Conservation (phyloP, 2,888 invertebrate genomes). For the Alloplasta piceator region DNA sequence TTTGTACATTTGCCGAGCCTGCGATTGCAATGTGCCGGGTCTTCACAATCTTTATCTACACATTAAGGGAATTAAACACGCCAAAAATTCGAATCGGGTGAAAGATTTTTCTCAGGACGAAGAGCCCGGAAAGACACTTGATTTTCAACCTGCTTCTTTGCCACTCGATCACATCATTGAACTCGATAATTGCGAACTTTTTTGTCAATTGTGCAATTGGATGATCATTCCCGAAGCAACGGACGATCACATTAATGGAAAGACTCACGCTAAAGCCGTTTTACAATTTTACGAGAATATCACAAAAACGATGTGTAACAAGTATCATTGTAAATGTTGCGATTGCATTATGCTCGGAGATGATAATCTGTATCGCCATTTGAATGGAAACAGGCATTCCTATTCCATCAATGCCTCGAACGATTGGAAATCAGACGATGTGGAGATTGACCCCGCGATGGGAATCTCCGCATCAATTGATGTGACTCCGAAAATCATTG, state of each 20-base stretch:
- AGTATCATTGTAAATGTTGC: slow-evolving; percentile 27
- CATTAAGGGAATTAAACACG: slow-evolving; percentile 13
- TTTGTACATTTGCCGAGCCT: slow-evolving; percentile 11
- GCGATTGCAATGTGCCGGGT: slow-evolving; percentile 22
- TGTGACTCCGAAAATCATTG: not conserved
- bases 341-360: slow-evolving; percentile 10
- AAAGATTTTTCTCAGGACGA: too few relatives aligned
- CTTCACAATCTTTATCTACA: slow-evolving; percentile 28
- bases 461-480: not conserved
- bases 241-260: not conserved
- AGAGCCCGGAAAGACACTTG: not conserved
- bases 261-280: not conserved
- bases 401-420: not conserved
- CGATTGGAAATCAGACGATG: not conserved
- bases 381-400: not conserved
- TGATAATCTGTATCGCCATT: slow-evolving; percentile 21
- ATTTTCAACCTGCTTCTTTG: not conserved
- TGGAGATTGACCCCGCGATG: not conserved
- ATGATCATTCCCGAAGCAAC: not conserved
- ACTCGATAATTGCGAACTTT: not conserved
- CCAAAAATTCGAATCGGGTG: too few relatives aligned
- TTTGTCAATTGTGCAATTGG: slow-evolving; percentile 12
- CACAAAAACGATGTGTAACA: not conserved
- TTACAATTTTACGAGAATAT: slow-evolving; percentile 8
- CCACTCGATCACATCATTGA: not conserved